These are phyloP conservation scores for Thaumetopoea pityocampa DNA, from an alignment of 1,140 invertebrate species.

Conservation along the genomic window DNA sequence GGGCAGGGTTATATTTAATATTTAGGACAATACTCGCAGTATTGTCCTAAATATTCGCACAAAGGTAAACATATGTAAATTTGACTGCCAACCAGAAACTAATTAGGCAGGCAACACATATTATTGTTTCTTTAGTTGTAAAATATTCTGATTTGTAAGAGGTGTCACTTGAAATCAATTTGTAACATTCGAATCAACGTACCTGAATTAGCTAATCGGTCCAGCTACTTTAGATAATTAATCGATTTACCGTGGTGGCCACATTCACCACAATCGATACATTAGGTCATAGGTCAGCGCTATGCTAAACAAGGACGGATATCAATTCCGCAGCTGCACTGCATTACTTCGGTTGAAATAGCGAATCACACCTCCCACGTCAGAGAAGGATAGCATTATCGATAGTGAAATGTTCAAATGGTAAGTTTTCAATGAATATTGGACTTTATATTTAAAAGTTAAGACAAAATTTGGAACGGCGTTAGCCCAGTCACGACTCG, in stretches of 20 bases:
- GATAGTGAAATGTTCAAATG: constrained; percentile 58
- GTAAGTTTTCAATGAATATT: constrained; percentile 51
- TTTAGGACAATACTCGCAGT: too few species aligned
- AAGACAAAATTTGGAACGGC: constrained; percentile 42
- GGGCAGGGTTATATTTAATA: too few species aligned
- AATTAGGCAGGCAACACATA: too few species aligned
- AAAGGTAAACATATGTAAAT: too few species aligned
- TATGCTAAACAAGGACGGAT: constrained; percentile 56
- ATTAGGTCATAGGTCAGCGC: constrained; percentile 64
- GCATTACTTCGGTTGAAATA: constrained; percentile 56
- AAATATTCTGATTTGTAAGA: too few species aligned
- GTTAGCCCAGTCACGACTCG: constrained; percentile 45
- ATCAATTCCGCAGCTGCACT: constrained; percentile 50
- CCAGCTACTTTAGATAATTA: constrained; percentile 44
- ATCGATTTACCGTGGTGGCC: constrained; percentile 43
- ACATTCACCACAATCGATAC: constrained; percentile 67
- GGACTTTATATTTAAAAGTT: constrained; percentile 43
- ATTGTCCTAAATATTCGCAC: too few species aligned
- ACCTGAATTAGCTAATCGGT: constrained; percentile 34
- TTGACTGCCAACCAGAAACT: too few species aligned
- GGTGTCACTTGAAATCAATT: constrained; percentile 1
- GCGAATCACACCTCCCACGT: constrained; percentile 67
- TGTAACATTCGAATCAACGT: constrained; percentile 1
- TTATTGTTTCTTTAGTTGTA: too few species aligned
- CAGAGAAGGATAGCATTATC: constrained; percentile 57